Conservation (phyloP, 2,113 vertebrate genomes). For the Heterochromis multidens region DNA sequence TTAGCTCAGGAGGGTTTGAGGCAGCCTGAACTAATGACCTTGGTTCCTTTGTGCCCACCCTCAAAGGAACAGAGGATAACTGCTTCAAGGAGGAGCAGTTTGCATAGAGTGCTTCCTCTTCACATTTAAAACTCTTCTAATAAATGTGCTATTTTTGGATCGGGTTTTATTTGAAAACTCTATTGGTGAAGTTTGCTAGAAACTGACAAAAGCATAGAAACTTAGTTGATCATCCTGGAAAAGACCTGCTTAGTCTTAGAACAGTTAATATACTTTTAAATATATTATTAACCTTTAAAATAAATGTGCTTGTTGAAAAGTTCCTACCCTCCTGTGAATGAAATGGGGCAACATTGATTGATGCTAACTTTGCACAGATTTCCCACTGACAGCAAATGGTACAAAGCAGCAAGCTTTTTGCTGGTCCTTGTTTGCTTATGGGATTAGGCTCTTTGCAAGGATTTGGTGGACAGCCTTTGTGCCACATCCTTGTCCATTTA, state of each 20-base stretch:
- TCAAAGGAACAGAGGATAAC: slow-evolving; percentile 54
- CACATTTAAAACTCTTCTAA: slow-evolving; percentile 29
- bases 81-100: slow-evolving; percentile 36
- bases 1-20: slow-evolving; percentile 53
- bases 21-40: slow-evolving; percentile 73
- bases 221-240: neutral
- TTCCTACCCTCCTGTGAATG: neutral
- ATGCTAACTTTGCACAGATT: neutral
- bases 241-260: neutral
- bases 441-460: slow-evolving; percentile 48
- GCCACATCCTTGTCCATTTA: slow-evolving; percentile 47
- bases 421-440: slow-evolving; percentile 47
- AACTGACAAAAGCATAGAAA: neutral
- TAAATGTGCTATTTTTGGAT: neutral
- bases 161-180: neutral
- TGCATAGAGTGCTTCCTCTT: slow-evolving; percentile 24
- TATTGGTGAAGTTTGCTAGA: neutral
- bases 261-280: neutral
- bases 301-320: neutral
- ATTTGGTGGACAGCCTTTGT: slow-evolving; percentile 47
- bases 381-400: neutral
- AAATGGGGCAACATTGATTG: slow-evolving; percentile 1
- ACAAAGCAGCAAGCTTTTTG: neutral
- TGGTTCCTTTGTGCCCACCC: slow-evolving; percentile 58
- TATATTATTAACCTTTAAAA: neutral